phyloP scores from a whole-genome alignment of 2,113 vertebrate species.

The Mesocricetus auratus region DNA sequence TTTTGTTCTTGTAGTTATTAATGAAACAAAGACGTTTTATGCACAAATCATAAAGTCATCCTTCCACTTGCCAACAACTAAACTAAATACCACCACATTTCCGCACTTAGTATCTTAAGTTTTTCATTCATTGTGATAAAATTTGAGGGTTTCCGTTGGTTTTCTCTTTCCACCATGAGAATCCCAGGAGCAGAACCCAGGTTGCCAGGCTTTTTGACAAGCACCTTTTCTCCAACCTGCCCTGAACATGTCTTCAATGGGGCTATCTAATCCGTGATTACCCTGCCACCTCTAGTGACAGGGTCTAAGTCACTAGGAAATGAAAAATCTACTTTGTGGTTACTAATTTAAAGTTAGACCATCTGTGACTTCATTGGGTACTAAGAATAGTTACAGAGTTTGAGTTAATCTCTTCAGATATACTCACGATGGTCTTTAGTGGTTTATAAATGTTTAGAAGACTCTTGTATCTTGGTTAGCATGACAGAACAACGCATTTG shows the following conservation, averaged over 20 bases:
- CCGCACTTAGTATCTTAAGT: background rate
- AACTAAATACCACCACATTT: slow-evolving; percentile 42
- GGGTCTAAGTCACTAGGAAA: background rate
- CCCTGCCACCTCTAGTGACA: background rate
- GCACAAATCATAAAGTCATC: slow-evolving; percentile 39
- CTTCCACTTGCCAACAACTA: slow-evolving; percentile 28
- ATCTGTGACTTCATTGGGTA: background rate
- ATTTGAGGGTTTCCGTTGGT: background rate
- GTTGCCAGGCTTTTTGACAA: too few relatives aligned
- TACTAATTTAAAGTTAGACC: background rate
- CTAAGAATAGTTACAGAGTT: background rate
- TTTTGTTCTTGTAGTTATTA: slow-evolving; percentile 60
- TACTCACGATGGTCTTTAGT: background rate
- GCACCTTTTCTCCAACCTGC: background rate
- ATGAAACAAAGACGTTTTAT: slow-evolving; percentile 67
- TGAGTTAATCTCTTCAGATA: background rate
- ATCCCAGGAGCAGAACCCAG: background rate
- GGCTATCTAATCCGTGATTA: background rate
- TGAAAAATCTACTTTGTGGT: background rate
- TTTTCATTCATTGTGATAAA: slow-evolving; percentile 22
- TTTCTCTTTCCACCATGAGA: background rate
- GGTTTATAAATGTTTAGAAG: background rate
- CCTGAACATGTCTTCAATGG: background rate
- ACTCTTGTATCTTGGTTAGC: background rate
- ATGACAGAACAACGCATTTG: background rate